phyloP scores from a whole-genome alignment of 2,113 vertebrate species.

The Mus pahari region DNA sequence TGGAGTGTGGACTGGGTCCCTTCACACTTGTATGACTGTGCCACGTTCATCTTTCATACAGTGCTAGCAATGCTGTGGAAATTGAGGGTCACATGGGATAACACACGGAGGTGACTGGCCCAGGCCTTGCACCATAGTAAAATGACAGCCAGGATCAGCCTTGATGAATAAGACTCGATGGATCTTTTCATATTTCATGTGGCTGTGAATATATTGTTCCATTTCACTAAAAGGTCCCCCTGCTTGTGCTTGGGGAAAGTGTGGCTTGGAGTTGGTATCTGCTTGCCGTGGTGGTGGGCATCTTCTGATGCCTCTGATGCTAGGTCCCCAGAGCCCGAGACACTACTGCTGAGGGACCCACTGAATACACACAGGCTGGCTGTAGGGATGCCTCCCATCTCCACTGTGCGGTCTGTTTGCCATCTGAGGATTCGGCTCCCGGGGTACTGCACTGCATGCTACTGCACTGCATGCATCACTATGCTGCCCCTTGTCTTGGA shows the following conservation, averaged over 20 bases:
- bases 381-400: not conserved
- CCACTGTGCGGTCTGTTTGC: not conserved
- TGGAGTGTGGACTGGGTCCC: too few relatives aligned
- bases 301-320: fast-evolving
- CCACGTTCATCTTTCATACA: fast-evolving
- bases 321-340: not conserved
- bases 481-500: not conserved
- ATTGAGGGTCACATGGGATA: not conserved
- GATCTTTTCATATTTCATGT: fast-evolving
- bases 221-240: not conserved
- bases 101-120: fast-evolving
- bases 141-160: not conserved
- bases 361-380: not conserved
- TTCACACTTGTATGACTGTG: too few relatives aligned
- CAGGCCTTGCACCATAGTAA: fast-evolving
- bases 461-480: not conserved
- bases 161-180: too few relatives aligned
- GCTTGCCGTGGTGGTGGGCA: too few relatives aligned
- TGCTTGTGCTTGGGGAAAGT: fast-evolving
- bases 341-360: not conserved
- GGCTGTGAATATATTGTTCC: fast-evolving
- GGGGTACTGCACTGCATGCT: fast-evolving
- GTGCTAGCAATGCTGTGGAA: fast-evolving
- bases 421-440: not conserved
- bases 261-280: not conserved